Evolutionary conservation across 2,797 vertebrate genomes (phyloP), one percentile per base, ranked within the genome.

Genomic region (Synaphobranchus kaupii): DNA sequence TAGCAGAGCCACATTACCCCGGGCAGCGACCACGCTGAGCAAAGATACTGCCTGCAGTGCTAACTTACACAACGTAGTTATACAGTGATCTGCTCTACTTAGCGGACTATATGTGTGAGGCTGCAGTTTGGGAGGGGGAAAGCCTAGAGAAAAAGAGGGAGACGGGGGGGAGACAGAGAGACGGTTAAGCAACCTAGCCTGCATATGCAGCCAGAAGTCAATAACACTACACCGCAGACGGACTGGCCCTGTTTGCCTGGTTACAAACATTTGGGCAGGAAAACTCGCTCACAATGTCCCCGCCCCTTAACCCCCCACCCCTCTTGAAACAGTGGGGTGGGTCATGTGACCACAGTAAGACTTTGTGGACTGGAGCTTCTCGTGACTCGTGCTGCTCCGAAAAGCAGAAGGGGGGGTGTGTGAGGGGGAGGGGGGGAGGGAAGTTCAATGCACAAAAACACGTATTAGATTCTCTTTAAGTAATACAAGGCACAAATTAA

Each of bases 211-310:
- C 95, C 95, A 95, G 93, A 71, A 93, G 93, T 96, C 93, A 95
- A 95, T 94, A 95, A 93, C 85, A 92, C 90, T 63, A 81, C 87
- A 90, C 89, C 90, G 88, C 90, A 94, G 91, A 94, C 93, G 95
- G 95, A 94, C 89, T 92, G 94, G 93, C 93, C 91, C 92, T 88
- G 96, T 96, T 96, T 96, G 96, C 96, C 92, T 96, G 90, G 96
- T 92, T 95, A 96, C 96, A 94, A 94, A 95, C 96, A 96, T 97
- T 96, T 95, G 95, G 94, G 93, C 94, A 94, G 94, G 93, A 91
- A 94, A 94, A 95, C 90, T 85, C 93, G 90, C 94, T 94, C 95
- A 95, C 95, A 94, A 95, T 0, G 94, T 91, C 93, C 39, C 94
- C 93, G 93, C 95, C 95, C 94, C 94, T 93, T 73, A 50, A 81